These are phyloP conservation scores for Lordiphosa collinella DNA, from an alignment of 1,140 invertebrate genomes.

Conservation along the genomic window DNA sequence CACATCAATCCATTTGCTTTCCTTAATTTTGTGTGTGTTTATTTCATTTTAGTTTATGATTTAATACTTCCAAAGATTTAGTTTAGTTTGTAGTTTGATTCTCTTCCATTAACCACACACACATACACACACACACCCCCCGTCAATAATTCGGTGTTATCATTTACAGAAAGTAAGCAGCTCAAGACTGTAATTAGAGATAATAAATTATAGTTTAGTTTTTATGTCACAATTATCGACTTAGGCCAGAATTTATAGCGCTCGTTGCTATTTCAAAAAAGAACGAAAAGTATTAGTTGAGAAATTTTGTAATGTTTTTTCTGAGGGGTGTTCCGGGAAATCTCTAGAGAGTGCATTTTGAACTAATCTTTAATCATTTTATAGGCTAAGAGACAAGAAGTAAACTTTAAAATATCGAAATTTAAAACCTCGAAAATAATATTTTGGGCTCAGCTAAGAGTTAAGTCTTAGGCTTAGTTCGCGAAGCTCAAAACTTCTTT, in stretches of 20 bases:
- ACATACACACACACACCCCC: neutral
- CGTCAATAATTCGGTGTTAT: slow-evolving; percentile 35
- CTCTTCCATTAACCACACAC: slow-evolving; percentile 28
- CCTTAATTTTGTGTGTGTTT: slow-evolving; percentile 16
- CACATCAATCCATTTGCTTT: slow-evolving; percentile 20
- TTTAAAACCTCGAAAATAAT: no score
- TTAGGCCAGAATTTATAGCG: slow-evolving; percentile 25
- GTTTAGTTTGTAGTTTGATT: slow-evolving; percentile 61
- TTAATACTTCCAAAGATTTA: slow-evolving; percentile 73
- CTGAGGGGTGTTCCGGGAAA: no score
- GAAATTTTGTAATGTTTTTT: slow-evolving; percentile 2
- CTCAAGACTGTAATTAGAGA: slow-evolving; percentile 33
- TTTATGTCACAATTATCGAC: slow-evolving; percentile 21
- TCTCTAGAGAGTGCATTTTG: no score
- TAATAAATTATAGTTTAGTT: slow-evolving; percentile 33
- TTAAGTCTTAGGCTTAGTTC: no score
- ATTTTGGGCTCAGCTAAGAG: no score
- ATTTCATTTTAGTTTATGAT: slow-evolving; percentile 68
- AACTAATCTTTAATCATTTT: no score
- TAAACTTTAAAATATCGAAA: no score
- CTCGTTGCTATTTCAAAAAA: slow-evolving; percentile 23
- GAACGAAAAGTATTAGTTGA: slow-evolving; percentile 40
- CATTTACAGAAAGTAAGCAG: slow-evolving; percentile 34
- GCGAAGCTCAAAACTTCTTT: no score
- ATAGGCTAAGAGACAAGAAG: no score